Percentiles rank a stretch among this genome's conserved stretches.
phyloP scores from a whole-genome alignment of 2,113 vertebrate genomes.

The Lota lota region DNA sequence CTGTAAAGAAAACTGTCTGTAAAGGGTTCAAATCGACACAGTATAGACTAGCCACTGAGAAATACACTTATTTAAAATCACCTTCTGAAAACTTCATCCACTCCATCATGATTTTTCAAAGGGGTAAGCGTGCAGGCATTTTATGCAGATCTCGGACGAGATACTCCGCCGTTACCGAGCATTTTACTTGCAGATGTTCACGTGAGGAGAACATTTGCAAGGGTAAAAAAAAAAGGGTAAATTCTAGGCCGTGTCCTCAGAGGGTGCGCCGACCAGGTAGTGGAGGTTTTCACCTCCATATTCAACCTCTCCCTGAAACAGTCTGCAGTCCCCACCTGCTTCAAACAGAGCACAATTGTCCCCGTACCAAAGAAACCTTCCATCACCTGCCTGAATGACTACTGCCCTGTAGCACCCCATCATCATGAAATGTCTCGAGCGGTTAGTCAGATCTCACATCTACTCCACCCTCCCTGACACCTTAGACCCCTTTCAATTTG shows the following conservation, averaged over 20 bases:
- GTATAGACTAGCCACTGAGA: no score
- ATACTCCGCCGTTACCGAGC: no score
- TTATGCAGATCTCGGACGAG: no score
- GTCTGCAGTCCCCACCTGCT: neutral
- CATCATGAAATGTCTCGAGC: neutral
- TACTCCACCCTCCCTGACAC: neutral
- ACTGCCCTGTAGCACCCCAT: neutral
- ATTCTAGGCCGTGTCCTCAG: neutral
- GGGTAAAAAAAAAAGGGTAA: no score
- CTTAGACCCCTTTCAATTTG: neutral
- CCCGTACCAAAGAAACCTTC: neutral
- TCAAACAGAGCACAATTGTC: neutral
- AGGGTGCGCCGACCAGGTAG: neutral
- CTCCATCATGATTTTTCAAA: no score
- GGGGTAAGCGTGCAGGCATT: no score
- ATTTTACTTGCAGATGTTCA: no score
- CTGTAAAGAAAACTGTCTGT: no score
- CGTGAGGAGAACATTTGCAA: no score
- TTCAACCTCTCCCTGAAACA: neutral
- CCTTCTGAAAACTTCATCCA: no score
- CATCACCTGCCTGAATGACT: constrained; percentile 1
- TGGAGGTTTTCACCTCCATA: neutral
- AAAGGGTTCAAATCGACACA: no score
- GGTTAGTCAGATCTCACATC: neutral
- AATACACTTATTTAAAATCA: no score